Evolutionary conservation across 2,113 vertebrate species (phyloP).

Genomic region (Mionectes macconnelli): DNA sequence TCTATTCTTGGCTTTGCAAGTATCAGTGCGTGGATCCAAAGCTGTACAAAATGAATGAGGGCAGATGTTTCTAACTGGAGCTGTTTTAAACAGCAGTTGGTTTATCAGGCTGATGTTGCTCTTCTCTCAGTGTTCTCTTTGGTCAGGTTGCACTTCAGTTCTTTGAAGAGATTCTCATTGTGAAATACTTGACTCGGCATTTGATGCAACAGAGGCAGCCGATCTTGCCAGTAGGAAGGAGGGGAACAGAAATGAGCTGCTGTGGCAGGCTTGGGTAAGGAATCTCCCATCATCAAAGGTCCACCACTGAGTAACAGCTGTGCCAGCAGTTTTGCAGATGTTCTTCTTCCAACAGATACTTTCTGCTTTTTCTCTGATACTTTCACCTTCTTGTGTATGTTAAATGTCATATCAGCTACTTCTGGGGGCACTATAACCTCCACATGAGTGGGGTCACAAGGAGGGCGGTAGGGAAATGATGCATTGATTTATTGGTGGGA

Average conservation of each 20-base stretch:
- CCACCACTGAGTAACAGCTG: not conserved
- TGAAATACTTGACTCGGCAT: not conserved
- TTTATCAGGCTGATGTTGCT: not conserved
- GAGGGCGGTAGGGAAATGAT: not conserved
- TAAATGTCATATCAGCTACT: not conserved
- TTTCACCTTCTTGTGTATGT: not conserved
- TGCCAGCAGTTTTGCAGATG: not conserved
- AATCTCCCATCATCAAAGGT: not conserved
- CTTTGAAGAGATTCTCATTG: constrained; percentile 3
- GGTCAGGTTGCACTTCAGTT: constrained; percentile 6
- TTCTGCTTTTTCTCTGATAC: not conserved
- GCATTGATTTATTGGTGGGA: not conserved
- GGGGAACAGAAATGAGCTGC: not conserved
- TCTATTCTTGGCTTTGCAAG: not conserved
- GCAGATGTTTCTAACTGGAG: not conserved
- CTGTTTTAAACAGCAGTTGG: not conserved
- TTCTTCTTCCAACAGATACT: not conserved
- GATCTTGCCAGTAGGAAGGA: not conserved
- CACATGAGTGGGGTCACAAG: not conserved
- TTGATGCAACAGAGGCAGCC: not conserved
- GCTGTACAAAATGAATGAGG: not conserved
- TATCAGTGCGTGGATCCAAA: not conserved
- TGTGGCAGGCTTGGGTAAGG: not conserved
- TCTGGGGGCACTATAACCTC: not conserved
- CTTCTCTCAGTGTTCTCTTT: not conserved